Conservation (phyloP, 2,888 invertebrate genomes). For the Gonocerus acuteangulatus region DNA sequence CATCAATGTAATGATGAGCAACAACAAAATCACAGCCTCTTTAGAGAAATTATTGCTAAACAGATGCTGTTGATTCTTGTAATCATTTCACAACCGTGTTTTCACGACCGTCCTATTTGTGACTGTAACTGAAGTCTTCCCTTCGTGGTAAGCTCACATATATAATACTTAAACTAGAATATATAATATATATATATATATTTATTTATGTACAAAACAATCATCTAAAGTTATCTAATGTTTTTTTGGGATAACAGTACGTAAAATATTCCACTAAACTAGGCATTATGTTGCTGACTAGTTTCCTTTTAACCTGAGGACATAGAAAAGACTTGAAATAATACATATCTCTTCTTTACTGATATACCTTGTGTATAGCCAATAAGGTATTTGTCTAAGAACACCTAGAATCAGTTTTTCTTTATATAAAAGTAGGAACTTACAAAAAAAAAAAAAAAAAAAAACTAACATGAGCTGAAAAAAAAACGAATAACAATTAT, state of each 20-base stretch:
- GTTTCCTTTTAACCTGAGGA: slow-evolving; percentile 14
- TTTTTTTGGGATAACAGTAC: too few species aligned
- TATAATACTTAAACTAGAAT: too few species aligned
- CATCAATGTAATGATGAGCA: background rate
- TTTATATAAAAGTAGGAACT: slow-evolving; percentile 11
- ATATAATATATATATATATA: too few species aligned
- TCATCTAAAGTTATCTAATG: too few species aligned
- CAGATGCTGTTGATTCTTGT: slow-evolving; percentile 7
- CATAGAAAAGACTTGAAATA: background rate
- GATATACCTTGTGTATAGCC: background rate
- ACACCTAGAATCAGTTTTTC: background rate
- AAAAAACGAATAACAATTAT: background rate
- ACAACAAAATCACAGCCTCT: slow-evolving; percentile 16
- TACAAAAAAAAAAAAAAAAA: slow-evolving; percentile 8
- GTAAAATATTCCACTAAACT: too few species aligned
- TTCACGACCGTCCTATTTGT: too few species aligned
- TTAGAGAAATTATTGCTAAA: background rate
- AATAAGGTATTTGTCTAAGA: background rate
- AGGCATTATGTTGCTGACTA: background rate
- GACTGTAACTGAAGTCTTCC: too few species aligned
- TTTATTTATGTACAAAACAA: too few species aligned
- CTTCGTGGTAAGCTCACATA: too few species aligned
- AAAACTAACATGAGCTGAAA: background rate
- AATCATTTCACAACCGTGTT: background rate
- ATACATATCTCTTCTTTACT: background rate